Evolutionary conservation across 2,113 vertebrate genomes (phyloP), one percentile per base, ranked within the genome.

Genomic region (Vimba vimba): DNA sequence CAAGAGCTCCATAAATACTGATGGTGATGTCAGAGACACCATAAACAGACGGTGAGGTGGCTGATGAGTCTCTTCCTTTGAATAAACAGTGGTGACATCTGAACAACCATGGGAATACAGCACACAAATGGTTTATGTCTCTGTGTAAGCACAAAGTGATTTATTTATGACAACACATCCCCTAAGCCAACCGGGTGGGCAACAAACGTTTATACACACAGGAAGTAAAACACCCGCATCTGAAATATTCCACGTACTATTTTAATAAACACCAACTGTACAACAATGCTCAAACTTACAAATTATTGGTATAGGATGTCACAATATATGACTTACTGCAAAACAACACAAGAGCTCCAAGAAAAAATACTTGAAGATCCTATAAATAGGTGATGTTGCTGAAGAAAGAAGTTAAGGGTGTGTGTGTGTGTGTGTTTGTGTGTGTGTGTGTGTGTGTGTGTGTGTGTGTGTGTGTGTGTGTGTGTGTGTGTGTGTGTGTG

Each of bases 11-110:
- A 91, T 91, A 92, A 94, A 93, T 94, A 88, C 68, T 45, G 73
- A 59, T 60, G 90, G 68, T 85, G 85, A 91, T 91, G 93, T 94
- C 94, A 94, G 86, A 52, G 64, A 88, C 89, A 89, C 89, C 94
- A 88, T 95, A 95, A 95, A 95, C 94, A 94, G 93, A 92, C 91
- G 89, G 91, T 91, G 89, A 89, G 90, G 91, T 75, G 85, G 88
- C 87, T 88, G 88, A 89, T 94, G 93, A 92, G 91, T 93, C 87
- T 93, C 94, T 95, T 93, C 94, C 94, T 94, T 92, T 91, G 91
- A 94, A 92, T 95, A 95, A 94, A 95, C 90, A 89, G 87, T 94
- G 93, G 92, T 94, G 94, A 95, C 93, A 88, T 94, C 87, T 89
- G 79, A 93, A 94, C 93, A 93, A 94, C 93, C 92, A 91, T 91